Percentiles rank a stretch among this genome's conserved stretches.
phyloP scores from a whole-genome alignment of 2,797 vertebrate genomes.

The Halcyon smyrnensis region DNA sequence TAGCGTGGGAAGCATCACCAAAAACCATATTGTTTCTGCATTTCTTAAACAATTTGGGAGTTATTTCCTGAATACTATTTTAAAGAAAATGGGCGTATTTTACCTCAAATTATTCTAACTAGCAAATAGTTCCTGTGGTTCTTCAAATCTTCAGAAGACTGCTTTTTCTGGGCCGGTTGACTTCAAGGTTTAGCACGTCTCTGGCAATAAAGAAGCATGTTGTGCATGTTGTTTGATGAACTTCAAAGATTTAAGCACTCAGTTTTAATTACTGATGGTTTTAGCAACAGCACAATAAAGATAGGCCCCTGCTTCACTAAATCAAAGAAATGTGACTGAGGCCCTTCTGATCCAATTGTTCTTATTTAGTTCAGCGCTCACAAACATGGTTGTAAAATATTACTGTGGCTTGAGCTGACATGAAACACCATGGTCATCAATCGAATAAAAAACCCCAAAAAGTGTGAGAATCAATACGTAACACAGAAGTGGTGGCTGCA shows the following conservation, averaged over 20 bases:
- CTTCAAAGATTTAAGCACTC: constrained; percentile 88
- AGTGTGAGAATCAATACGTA: constrained; percentile 68
- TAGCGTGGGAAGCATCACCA: background rate
- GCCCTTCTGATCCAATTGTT: constrained; percentile 81
- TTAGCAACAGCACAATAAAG: constrained; percentile 67
- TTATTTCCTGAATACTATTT: background rate
- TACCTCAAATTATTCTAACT: background rate
- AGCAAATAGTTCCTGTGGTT: background rate
- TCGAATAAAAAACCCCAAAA: constrained; percentile 53
- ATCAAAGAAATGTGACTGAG: constrained; percentile 80
- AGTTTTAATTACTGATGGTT: constrained; percentile 79
- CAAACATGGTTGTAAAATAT: constrained; percentile 75
- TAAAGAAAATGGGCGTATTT: background rate
- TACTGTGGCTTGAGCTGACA: constrained; percentile 66
- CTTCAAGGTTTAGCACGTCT: constrained; percentile 49
- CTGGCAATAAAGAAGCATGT: constrained; percentile 58
- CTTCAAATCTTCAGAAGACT: background rate
- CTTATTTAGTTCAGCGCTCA: constrained; percentile 78
- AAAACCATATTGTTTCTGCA: background rate
- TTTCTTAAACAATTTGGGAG: background rate
- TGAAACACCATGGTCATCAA: constrained; percentile 69
- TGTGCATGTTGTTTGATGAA: constrained; percentile 87
- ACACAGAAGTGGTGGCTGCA: constrained; percentile 49
- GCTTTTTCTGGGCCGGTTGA: background rate
- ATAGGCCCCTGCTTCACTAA: constrained; percentile 71